Conservation (phyloP, 2,797 vertebrate species). For the Loriculus beryllinus region DNA sequence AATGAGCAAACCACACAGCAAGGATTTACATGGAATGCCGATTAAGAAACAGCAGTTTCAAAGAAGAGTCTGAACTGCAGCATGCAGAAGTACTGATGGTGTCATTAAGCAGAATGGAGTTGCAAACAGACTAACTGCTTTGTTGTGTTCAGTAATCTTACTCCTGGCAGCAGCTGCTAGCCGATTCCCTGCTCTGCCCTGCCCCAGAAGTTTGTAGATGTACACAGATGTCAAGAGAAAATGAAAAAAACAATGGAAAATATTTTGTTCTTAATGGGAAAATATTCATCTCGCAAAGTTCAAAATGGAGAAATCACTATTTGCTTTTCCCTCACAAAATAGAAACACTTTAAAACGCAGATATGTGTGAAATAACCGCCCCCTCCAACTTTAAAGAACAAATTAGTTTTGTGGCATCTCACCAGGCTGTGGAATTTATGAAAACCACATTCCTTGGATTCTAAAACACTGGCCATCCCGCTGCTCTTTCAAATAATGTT, state of each 20-base stretch:
- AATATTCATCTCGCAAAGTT: neutral
- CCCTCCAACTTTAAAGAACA: constrained; percentile 11
- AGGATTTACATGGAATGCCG: neutral
- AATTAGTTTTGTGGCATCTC: constrained; percentile 63
- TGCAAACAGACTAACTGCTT: neutral
- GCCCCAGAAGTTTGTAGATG: neutral
- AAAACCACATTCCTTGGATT: constrained; percentile 73
- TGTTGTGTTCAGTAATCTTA: neutral
- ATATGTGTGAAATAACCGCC: neutral
- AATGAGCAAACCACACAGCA: neutral
- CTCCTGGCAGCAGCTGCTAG: neutral
- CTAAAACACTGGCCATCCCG: constrained; percentile 60
- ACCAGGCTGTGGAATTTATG: constrained; percentile 70
- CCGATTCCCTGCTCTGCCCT: neutral
- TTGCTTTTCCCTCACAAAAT: neutral
- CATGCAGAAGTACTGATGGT: neutral
- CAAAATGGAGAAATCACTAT: neutral
- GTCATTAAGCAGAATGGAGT: neutral
- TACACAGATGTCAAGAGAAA: neutral
- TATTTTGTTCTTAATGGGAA: neutral
- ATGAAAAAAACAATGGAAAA: neutral
- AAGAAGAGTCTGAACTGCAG: neutral
- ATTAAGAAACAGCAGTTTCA: neutral
- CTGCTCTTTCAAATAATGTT: constrained; percentile 68
- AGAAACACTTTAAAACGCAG: constrained; percentile 29